Conservation (phyloP, 2,113 vertebrate genomes). For the Ophiodon elongatus region DNA sequence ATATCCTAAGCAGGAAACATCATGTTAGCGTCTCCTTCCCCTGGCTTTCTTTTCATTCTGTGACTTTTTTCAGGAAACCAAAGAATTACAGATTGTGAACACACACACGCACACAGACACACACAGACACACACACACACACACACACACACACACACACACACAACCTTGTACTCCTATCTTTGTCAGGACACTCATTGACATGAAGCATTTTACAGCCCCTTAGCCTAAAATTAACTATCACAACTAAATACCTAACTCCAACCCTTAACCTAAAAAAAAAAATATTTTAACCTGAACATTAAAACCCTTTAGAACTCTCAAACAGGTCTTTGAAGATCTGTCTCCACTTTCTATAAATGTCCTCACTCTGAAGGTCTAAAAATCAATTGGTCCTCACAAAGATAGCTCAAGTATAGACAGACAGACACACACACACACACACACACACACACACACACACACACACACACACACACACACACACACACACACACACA, state of each 20-base stretch:
- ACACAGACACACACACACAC: too few relatives aligned
- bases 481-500: slow-evolving; percentile 26
- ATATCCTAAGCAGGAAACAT: slow-evolving; percentile 41
- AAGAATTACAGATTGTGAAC: slow-evolving; percentile 36
- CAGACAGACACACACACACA: slow-evolving; percentile 10
- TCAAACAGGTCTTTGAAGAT: background rate
- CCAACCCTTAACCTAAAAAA: background rate
- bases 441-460: slow-evolving; percentile 24
- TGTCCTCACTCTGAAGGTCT: background rate
- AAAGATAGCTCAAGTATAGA: background rate
- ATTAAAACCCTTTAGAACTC: background rate
- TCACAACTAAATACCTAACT: background rate
- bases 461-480: slow-evolving; percentile 14
- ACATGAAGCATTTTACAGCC: background rate
- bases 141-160: background rate
- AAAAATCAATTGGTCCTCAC: background rate
- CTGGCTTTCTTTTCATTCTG: slow-evolving; percentile 9
- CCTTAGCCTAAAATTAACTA: background rate
- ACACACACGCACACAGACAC: background rate
- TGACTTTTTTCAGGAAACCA: slow-evolving; percentile 26
- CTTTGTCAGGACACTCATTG: background rate
- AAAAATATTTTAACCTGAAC: background rate
- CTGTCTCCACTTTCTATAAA: background rate
- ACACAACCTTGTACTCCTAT: slow-evolving; percentile 1
- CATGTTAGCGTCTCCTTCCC: slow-evolving; percentile 24